These are phyloP conservation scores for Parauchenoglanis ngamensis DNA, from an alignment of 2,797 vertebrate genomes.

Conservation along the genomic window DNA sequence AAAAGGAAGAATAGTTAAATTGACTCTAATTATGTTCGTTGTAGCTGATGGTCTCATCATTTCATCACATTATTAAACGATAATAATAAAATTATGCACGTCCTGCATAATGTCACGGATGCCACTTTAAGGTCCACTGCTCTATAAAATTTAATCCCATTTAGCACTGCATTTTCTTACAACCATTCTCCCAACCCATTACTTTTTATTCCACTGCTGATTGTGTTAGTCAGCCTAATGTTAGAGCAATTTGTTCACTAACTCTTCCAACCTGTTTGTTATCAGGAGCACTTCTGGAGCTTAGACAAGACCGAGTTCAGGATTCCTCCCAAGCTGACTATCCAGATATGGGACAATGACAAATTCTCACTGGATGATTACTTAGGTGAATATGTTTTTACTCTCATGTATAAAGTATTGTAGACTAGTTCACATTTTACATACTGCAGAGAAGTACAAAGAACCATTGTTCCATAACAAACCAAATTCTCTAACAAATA, in stretches of 20 bases:
- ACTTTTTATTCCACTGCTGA: neutral
- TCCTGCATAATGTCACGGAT: neutral
- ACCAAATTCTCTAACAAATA: neutral
- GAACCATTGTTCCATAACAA: neutral
- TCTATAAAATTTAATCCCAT: neutral
- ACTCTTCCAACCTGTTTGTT: conserved; percentile 11
- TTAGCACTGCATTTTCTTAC: neutral
- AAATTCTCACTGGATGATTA: conserved; percentile 98
- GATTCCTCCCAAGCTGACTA: conserved; percentile 86
- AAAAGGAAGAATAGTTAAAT: neutral
- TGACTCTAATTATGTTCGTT: neutral
- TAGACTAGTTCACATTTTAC: neutral
- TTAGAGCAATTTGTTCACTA: neutral
- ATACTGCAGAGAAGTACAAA: neutral
- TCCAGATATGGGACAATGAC: conserved; percentile 99
- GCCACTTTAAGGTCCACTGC: neutral
- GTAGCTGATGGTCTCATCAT: neutral
- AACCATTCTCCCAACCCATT: neutral
- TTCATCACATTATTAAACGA: neutral
- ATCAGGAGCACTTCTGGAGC: conserved; percentile 96
- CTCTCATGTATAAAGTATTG: neutral
- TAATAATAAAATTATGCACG: neutral
- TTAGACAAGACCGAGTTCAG: conserved; percentile 95
- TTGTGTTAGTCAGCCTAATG: neutral
- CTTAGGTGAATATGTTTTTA: conserved; percentile 77